Conservation (phyloP, 2,797 vertebrate genomes). For the Simalia tracyae region DNA sequence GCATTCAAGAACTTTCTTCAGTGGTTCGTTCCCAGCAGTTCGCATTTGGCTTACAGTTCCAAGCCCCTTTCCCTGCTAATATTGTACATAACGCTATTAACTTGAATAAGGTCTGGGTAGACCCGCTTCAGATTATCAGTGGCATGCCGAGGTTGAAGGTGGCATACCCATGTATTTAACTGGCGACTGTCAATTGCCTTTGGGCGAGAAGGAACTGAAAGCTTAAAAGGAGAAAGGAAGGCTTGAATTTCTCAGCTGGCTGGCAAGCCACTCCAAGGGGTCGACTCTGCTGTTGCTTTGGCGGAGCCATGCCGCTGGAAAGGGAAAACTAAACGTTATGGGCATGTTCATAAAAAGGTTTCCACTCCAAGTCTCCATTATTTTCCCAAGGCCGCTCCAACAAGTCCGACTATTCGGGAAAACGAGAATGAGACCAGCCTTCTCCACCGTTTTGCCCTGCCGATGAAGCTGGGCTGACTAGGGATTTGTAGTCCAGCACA, state of each 20-base stretch:
- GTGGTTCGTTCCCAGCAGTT: background rate
- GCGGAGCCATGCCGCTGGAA: background rate
- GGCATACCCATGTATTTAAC: background rate
- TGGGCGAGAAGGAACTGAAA: no score
- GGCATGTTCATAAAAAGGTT: background rate
- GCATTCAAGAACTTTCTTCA: background rate
- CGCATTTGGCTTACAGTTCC: background rate
- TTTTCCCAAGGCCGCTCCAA: background rate
- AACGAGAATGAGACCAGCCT: background rate
- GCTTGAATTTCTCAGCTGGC: background rate
- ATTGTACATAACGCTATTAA: background rate
- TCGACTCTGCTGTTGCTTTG: background rate
- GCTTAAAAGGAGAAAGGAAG: background rate
- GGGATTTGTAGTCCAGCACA: background rate
- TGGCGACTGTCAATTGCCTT: background rate
- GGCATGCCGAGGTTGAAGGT: background rate
- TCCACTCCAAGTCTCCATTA: background rate
- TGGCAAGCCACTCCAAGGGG: background rate
- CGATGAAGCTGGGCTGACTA: background rate
- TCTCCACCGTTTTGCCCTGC: background rate
- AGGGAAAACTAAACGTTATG: background rate
- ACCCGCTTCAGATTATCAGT: background rate
- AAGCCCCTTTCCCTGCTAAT: background rate
- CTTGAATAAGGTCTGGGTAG: background rate
- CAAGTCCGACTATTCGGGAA: background rate